Percentiles rank a stretch among this genome's conserved stretches.
Conservation (phyloP, 1,140 invertebrate genomes). For the Spodoptera frugiperda region DNA sequence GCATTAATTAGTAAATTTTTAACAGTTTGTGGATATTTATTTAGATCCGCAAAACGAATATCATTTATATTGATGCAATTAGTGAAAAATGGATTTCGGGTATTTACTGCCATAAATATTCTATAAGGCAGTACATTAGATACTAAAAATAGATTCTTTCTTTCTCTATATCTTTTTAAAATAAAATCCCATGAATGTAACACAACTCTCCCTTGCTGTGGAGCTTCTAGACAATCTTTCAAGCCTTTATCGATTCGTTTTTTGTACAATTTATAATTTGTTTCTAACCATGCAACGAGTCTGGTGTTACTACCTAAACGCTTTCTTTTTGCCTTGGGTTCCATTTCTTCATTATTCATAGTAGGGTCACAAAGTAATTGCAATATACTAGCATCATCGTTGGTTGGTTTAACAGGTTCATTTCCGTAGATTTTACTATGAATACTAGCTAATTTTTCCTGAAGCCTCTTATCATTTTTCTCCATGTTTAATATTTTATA, state of each 20-base stretch:
- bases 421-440: conserved; percentile 16
- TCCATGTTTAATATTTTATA: conserved; percentile 75
- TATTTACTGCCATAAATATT: conserved; percentile 74
- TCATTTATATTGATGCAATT: conserved; percentile 75
- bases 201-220: conserved; percentile 66
- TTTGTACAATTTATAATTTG: conserved; percentile 74
- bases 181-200: conserved; percentile 78
- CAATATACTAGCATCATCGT: background rate
- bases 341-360: background rate
- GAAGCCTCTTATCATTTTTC: conserved; percentile 68
- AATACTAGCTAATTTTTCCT: conserved; percentile 60
- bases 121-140: conserved; percentile 67
- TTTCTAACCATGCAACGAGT: conserved; percentile 73
- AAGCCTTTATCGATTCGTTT: conserved; percentile 55
- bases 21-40: conserved; percentile 74
- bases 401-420: background rate
- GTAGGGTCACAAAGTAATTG: conserved; percentile 5
- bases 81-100: conserved; percentile 61
- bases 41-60: conserved; percentile 66
- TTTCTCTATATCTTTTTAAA: conserved; percentile 72
- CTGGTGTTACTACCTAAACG: conserved; percentile 59
- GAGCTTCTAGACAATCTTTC: conserved; percentile 68
- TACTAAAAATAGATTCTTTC: conserved; percentile 76
- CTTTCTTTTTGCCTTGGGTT: conserved; percentile 31
- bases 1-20: conserved; percentile 74